phyloP scores from a whole-genome alignment of 2,797 vertebrate genomes.

The Luscinia megarhynchos region DNA sequence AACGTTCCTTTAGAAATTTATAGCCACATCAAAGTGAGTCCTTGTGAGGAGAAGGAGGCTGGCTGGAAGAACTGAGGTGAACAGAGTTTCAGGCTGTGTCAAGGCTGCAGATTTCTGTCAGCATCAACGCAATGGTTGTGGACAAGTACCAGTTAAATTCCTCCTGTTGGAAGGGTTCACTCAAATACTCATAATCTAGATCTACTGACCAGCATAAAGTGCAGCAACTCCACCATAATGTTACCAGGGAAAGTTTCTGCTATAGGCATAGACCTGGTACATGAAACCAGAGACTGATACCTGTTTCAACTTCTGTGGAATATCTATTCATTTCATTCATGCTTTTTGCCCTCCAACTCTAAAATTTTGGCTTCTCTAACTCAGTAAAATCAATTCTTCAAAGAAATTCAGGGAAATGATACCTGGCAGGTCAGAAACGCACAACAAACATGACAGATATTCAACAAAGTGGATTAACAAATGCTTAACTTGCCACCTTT shows the following conservation, averaged over 20 bases:
- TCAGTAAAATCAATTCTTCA: conserved; percentile 11
- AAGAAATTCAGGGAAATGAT: background rate
- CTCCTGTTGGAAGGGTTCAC: background rate
- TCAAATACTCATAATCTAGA: background rate
- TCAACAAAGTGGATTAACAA: background rate
- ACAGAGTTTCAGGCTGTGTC: background rate
- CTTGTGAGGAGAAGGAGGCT: background rate
- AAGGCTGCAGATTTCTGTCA: conserved; percentile 5
- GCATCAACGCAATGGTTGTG: background rate
- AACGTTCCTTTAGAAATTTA: conserved; percentile 51
- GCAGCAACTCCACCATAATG: background rate
- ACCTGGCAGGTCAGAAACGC: conserved; percentile 14
- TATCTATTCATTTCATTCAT: background rate
- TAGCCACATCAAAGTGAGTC: conserved; percentile 29
- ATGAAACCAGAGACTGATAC: background rate
- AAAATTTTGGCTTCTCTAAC: background rate
- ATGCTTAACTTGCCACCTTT: background rate
- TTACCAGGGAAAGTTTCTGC: background rate
- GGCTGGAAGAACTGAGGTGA: background rate
- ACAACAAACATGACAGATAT: background rate
- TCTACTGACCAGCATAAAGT: background rate
- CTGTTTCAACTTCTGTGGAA: background rate
- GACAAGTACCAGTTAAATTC: background rate
- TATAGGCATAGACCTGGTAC: background rate
- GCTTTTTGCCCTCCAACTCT: background rate